These are phyloP conservation scores for Choloepus hoffmanni DNA, from an alignment of 2,113 vertebrate genomes.

Conservation along the genomic window DNA sequence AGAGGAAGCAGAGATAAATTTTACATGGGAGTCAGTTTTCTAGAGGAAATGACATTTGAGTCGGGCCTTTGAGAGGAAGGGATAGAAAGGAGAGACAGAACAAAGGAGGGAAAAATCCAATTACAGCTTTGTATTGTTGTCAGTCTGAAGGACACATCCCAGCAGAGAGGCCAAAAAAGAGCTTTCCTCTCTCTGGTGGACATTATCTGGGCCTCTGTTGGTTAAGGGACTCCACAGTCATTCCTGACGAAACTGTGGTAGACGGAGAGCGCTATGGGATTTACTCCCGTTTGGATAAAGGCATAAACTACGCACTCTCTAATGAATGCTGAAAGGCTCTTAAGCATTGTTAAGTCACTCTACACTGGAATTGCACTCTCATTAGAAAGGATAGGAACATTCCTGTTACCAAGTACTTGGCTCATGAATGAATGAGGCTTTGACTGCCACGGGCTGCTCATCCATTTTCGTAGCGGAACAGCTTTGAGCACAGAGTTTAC, in stretches of 20 bases:
- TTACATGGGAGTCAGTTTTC: constrained; percentile 5
- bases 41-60: constrained; percentile 46
- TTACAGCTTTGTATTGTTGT: background rate
- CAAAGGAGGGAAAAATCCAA: constrained; percentile 7
- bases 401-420: background rate
- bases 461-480: background rate
- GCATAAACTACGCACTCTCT: background rate
- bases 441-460: background rate
- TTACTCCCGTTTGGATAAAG: constrained; percentile 42
- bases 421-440: background rate
- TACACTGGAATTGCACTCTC: background rate
- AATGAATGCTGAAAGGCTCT: constrained; percentile 31
- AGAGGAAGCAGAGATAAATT: constrained; percentile 40
- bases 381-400: constrained; percentile 2
- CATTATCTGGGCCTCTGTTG: background rate
- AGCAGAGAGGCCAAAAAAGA: background rate
- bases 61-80: constrained; percentile 17
- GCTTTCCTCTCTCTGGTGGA: background rate
- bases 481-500: background rate
- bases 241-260: background rate
- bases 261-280: background rate
- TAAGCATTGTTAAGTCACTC: constrained; percentile 46
- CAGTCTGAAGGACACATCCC: constrained; percentile 1
- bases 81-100: background rate
- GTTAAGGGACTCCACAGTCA: background rate